Base-by-base conservation (phyloP, 2,888 invertebrate genomes). In the Tridacna crocea region DNA sequence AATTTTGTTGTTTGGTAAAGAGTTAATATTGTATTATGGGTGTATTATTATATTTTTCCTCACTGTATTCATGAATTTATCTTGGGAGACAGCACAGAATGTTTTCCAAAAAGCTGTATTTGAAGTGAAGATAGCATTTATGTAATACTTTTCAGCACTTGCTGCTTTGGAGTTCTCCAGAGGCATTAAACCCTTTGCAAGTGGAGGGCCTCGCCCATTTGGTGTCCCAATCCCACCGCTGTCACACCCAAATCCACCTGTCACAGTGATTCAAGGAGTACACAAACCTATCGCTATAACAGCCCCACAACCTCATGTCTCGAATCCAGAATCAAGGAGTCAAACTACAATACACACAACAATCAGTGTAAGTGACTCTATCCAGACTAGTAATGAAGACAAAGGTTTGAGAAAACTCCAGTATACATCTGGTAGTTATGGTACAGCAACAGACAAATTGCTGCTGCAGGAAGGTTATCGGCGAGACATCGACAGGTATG, bases 241-340 rank as follows among this genome's bases (percentile, higher is more conserved):
- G 63, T 55, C 83, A 3, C 60, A 75, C 24, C 19, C 79, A 26
- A 61, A 74, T 36, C 24, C 72, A n/a, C 65, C 77, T 10, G 83
- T 84, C 11, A 75, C 86, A 51, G 75, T 83, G 4, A 61, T 86
- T 27, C 83, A 82, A 27, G 81, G 83, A 51, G 65, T 73, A 11
- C 82, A 82, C 60, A 86, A 86, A 74, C 86, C 86, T n/a, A 82
- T 86, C 15, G 86, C 86, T 13, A 86, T 86, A 22, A 86, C 86
- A 0, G 78, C 86, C 2, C 86, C 86, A 13, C 86, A 84, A 63
- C 83, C 80, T 27, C 83, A 86, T 68, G 79, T 75, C 60, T 72
- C 83, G 3, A 61, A 75, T n/a, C 78, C 74, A 17, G 80, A 73
- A 70, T 83, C 83, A 24, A 86, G 81, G 51, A 81, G 77, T 58